Conservation (phyloP, 2,888 invertebrate genomes). For the Enchytraeus crypticus region DNA sequence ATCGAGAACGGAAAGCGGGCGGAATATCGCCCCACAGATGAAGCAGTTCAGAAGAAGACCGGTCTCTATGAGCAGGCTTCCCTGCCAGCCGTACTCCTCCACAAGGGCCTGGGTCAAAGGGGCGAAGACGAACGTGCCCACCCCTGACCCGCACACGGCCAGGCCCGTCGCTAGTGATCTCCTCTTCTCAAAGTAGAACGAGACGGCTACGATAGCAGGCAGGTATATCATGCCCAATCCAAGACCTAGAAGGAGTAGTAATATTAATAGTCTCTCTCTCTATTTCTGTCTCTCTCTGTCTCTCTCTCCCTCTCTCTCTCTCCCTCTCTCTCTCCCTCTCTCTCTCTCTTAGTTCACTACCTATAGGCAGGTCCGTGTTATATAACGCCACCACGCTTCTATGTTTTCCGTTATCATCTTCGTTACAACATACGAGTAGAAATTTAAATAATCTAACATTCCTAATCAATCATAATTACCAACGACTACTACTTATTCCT, state of each 20-base stretch:
- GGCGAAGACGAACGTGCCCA: constrained; percentile 87
- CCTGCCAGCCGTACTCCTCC: constrained; percentile 66
- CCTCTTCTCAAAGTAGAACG: constrained; percentile 89
- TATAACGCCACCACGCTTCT: too few species aligned
- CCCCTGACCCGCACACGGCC: constrained; percentile 89
- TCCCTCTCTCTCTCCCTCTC: too few species aligned
- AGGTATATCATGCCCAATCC: constrained; percentile 95
- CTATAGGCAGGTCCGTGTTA: too few species aligned
- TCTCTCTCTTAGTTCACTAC: too few species aligned
- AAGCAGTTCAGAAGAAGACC: constrained; percentile 77
- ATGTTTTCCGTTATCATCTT: too few species aligned
- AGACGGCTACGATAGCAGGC: constrained; percentile 94
- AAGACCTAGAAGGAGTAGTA: constrained; percentile 67
- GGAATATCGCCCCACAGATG: constrained; percentile 80
- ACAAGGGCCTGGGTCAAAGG: constrained; percentile 56
- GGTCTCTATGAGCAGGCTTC: constrained; percentile 74
- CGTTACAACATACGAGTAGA: too few species aligned
- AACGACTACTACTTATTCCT: too few species aligned
- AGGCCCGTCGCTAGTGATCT: constrained; percentile 91
- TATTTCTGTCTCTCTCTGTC: too few species aligned
- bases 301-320: too few species aligned
- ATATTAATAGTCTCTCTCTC: too few species aligned
- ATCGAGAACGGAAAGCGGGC: constrained; percentile 53
- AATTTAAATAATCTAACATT: too few species aligned
- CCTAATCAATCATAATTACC: too few species aligned